These are phyloP conservation scores for Ictidomys tridecemlineatus DNA, from an alignment of 2,113 vertebrate genomes.

Conservation along the genomic window DNA sequence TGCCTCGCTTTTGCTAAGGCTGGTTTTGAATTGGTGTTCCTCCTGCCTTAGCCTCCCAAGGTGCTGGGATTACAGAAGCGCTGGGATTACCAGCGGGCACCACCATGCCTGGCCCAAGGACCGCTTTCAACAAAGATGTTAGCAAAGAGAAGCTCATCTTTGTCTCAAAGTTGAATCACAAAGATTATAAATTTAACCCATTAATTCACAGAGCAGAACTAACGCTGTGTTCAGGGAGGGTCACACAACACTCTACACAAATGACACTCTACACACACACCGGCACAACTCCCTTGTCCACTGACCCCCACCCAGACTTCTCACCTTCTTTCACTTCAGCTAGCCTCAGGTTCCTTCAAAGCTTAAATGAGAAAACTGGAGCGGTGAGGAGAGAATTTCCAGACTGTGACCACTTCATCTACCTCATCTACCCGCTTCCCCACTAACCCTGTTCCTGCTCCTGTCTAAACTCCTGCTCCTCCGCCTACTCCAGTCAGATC, in stretches of 20 bases:
- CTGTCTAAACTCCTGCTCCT: background rate
- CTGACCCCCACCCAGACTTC: background rate
- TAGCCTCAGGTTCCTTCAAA: background rate
- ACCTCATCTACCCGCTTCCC: background rate
- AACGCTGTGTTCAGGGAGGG: background rate
- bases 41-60: too few relatives aligned
- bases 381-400: background rate
- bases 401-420: background rate
- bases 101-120: background rate
- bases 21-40: too few relatives aligned
- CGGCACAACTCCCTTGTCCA: background rate
- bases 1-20: too few relatives aligned
- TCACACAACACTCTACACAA: background rate
- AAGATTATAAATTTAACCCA: background rate
- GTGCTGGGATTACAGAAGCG: too few relatives aligned
- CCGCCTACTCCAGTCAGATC: background rate
- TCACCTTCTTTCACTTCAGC: background rate
- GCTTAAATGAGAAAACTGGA: background rate
- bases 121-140: slow-evolving; percentile 32
- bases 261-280: background rate
- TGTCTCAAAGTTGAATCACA: slow-evolving; percentile 52
- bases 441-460: background rate
- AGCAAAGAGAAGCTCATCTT: slow-evolving; percentile 31
- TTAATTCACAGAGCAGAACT: background rate
- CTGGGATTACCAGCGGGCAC: too few relatives aligned